These are phyloP conservation scores for Neolamprologus tretocephalus DNA, from an alignment of 2,113 vertebrate genomes.

Conservation along the genomic window DNA sequence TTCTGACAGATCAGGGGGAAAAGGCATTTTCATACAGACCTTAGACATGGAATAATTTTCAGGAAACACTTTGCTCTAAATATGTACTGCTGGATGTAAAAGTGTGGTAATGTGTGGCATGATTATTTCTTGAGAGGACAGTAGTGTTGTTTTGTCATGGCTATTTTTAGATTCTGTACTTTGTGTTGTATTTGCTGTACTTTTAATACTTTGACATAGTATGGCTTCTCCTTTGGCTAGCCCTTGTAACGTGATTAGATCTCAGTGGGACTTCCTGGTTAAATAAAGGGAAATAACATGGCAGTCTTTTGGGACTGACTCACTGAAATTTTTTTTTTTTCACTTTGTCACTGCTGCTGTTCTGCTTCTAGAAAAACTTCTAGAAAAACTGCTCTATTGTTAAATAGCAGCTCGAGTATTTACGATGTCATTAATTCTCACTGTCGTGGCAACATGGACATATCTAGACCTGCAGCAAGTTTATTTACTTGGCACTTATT, in stretches of 20 bases:
- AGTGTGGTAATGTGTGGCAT: fast-evolving
- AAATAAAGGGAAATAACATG: fast-evolving
- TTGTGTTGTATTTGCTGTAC: not conserved
- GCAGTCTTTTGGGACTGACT: fast-evolving
- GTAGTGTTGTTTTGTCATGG: fast-evolving
- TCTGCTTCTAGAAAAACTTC: not conserved
- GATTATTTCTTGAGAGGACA: not conserved
- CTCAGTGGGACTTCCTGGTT: not conserved
- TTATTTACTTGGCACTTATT: not conserved
- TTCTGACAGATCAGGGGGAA: fast-evolving
- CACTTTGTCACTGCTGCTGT: not conserved
- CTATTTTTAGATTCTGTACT: not conserved
- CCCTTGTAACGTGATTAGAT: fast-evolving
- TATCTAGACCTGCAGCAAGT: not conserved
- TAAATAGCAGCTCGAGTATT: not conserved
- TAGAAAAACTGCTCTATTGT: not conserved
- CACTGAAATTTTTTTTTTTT: fast-evolving
- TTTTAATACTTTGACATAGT: not conserved
- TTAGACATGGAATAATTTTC: fast-evolving
- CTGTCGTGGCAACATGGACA: not conserved
- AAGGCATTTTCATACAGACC: not conserved
- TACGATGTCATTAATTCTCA: not conserved
- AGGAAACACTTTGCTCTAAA: not conserved
- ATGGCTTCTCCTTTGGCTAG: not conserved
- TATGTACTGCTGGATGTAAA: not conserved